Evolutionary conservation across 2,113 vertebrate genomes (phyloP), one percentile per base, ranked within the genome.

Genomic region (Edolisoma coerulescens): DNA sequence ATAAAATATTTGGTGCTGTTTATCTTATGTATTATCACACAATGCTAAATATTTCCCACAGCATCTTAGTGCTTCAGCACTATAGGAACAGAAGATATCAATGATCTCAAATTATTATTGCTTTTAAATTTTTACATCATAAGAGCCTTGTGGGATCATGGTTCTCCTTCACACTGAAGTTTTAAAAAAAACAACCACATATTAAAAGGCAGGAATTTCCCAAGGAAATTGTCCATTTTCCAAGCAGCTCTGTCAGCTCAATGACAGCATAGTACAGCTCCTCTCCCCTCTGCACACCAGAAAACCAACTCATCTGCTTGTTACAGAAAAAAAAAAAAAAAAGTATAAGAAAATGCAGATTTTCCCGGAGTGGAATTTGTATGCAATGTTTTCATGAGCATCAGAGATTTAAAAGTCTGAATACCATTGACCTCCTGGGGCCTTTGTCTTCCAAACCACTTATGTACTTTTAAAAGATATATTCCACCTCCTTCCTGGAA

Each of bases 371-470:
- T 56, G 5, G 41, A 84, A 87, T 82, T 84, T 87, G 19, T 3
- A 2, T 67, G 50, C 33, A 15, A 75, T 26, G 14, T 82, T 93
- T 87, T 84, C 64, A 49, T 44, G 59, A 85, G 44, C 65, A 81
- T 82, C 18, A 24, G 81, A 53, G 77, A 91, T 92, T 94, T 73
- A 50, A 50, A 92, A 49, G 22, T 84, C 73, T 91, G 74, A 82
- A 93, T 68, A 41, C 20, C 57, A 79, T 2, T 84, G 91, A 84
- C 91, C 84, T 87, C 61, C 42, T 41, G 41, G 65, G 49, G 35
- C 70, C 74, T 87, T 90, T 71, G 78, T 17, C 67, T 95, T 95
- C 79, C 37, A 82, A 83, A 68, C 44, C 65, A 91, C 32, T 95
- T 89, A 89, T 0, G 1, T 56, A 52, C 24, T 89, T 93, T 85